phyloP scores from a whole-genome alignment of 1,140 invertebrate species.

The Triops longicaudatus region DNA sequence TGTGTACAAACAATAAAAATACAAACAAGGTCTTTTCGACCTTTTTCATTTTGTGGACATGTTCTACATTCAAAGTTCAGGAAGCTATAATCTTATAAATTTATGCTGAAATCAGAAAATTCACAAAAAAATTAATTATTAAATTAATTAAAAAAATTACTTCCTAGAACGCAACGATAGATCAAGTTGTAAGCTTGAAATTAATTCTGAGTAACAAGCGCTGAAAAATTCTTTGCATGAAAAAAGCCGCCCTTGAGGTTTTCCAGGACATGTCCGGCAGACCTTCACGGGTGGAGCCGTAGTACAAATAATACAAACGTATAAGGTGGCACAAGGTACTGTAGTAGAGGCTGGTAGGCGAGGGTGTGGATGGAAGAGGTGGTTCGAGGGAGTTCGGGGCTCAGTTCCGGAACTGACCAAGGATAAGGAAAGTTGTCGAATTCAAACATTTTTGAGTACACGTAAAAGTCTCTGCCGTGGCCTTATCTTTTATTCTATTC shows the following conservation, averaged over 20 bases:
- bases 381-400: background rate
- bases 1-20: too few relatives aligned
- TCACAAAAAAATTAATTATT: too few relatives aligned
- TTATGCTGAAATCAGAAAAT: too few relatives aligned
- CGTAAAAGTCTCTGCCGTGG: background rate
- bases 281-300: constrained; percentile 3
- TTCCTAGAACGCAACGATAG: background rate
- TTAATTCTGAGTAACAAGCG: background rate
- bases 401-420: constrained; percentile 9
- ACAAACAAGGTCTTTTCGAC: too few relatives aligned
- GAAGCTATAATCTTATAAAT: too few relatives aligned
- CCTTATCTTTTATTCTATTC: background rate
- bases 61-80: too few relatives aligned
- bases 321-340: too few relatives aligned
- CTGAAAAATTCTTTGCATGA: background rate
- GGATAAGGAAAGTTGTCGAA: constrained; percentile 9
- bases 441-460: background rate
- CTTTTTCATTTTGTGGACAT: too few relatives aligned
- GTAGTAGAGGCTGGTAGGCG: too few relatives aligned
- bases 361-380: background rate
- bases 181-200: background rate
- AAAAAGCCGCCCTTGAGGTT: constrained; percentile 5
- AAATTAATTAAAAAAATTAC: too few relatives aligned
- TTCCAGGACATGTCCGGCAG: background rate
- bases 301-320: too few relatives aligned